These are phyloP conservation scores for Bradynema listronoti DNA, from an alignment of 1,140 invertebrate species.

Conservation along the genomic window DNA sequence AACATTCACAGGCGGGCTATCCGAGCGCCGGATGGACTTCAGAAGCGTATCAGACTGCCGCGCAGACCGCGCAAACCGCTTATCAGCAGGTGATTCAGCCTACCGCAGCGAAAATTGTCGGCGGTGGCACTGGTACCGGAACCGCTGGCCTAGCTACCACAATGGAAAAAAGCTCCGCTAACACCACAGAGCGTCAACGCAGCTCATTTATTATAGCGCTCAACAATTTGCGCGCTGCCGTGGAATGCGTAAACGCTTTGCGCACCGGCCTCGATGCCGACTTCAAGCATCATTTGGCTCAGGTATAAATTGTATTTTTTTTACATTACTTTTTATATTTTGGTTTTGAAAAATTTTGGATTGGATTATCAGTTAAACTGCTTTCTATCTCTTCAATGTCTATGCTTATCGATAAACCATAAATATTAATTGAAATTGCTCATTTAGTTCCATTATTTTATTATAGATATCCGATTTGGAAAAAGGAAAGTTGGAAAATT, in stretches of 20 bases:
- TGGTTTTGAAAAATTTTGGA: conserved; percentile 13
- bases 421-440: conserved; percentile 2
- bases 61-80: conserved; percentile 52
- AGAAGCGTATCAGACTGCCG: conserved; percentile 54
- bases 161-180: too few relatives aligned
- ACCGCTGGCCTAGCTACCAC: too few relatives aligned
- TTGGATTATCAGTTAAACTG: background rate
- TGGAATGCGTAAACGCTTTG: conserved; percentile 36
- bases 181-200: conserved; percentile 42
- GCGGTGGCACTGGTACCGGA: too few relatives aligned
- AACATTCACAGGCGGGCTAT: conserved; percentile 73
- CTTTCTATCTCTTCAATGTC: too few relatives aligned
- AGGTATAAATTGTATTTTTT: conserved; percentile 20
- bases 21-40: conserved; percentile 50
- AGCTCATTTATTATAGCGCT: conserved; percentile 38
- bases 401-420: too few relatives aligned
- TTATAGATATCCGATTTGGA: conserved; percentile 68
- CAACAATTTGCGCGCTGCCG: conserved; percentile 42
- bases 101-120: conserved; percentile 48
- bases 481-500: conserved; percentile 67
- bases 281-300: conserved; percentile 33
- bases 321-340: background rate
- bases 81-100: conserved; percentile 51
- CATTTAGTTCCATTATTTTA: background rate
- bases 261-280: conserved; percentile 37